Evolutionary conservation across 2,888 invertebrate species (phyloP), one percentile per base, ranked within the genome.

Genomic region (Brachyopa scutellaris): DNA sequence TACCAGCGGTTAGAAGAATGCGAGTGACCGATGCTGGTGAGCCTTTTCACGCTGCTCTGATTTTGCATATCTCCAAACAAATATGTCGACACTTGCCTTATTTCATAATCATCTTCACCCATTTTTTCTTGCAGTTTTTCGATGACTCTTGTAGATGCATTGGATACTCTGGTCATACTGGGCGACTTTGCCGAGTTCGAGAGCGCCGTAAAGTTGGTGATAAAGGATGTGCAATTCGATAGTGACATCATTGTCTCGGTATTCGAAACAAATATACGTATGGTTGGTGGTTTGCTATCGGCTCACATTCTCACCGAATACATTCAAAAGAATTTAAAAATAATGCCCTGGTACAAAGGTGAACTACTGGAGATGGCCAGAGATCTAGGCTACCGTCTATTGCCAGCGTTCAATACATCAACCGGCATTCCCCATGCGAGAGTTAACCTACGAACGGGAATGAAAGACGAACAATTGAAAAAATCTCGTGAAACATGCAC

Each of bases 351-450:
- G 97, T 97, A 97, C 88, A 93, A 94, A 86, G 96, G 96, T 7
- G 97, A 99, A 90, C 91, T 99, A 79, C 92, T 99, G 17, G 92
- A 92, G 47, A 94, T 97, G 94, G 99, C 99, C 0, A 95, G 96
- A 88, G 98, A 99, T 89, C 92, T 99, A 64, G 99, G 98, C 2
- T 95, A 95, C 88, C 92, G 98, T 84, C 92, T 99, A 66, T 90
- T 99, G 79, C 99, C 99, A n/a, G 98, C 99, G 2, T 99, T 99
- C 90, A 99, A 99, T 90, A 98, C 99, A 0, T 95, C 97, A 2
- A 99, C 99, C 0, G 99, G 99, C 47, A 96, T 99, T 88, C 99
- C 99, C 7, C 97, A 97, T 91, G 96, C 98, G n/a, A 93, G 96
- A 90, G 97, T 98, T 88, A 97, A 97, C 90, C 92, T 97, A 26